Conservation (phyloP, 2,797 vertebrate species). For the Agapornis canus region DNA sequence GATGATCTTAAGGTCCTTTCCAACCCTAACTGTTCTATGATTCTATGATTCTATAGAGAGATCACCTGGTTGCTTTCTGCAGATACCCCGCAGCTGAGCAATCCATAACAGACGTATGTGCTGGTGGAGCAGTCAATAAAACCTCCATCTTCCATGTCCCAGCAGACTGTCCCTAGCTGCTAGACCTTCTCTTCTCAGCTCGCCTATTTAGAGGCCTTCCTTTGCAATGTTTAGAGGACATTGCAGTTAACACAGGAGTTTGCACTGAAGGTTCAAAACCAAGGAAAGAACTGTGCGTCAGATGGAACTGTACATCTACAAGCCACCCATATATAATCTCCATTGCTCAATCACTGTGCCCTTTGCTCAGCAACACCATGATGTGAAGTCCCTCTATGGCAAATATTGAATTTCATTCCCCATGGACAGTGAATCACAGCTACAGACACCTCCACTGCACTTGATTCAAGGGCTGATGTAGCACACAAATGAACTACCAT, state of each 20-base stretch:
- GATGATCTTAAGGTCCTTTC: no score
- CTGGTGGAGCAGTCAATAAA: neutral
- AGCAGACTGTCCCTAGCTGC: neutral
- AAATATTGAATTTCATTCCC: neutral
- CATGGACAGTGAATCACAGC: neutral
- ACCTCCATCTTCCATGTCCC: neutral
- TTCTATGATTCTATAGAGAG: neutral
- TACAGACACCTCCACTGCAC: neutral
- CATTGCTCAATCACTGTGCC: accelerated
- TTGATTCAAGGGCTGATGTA: neutral
- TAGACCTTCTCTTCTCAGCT: neutral
- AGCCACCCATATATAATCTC: neutral
- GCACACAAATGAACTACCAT: neutral
- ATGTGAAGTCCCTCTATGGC: neutral
- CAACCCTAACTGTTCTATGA: no score
- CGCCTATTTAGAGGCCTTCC: neutral
- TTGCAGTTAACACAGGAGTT: neutral
- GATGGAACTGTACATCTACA: neutral
- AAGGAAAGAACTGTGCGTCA: neutral
- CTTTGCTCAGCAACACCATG: neutral
- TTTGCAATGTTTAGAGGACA: neutral
- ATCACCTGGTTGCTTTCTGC: neutral
- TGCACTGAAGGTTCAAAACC: neutral
- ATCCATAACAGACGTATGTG: neutral
- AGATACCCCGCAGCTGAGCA: neutral